phyloP scores from a whole-genome alignment of 1,140 invertebrate genomes.

The Diorhabda carinulata region DNA sequence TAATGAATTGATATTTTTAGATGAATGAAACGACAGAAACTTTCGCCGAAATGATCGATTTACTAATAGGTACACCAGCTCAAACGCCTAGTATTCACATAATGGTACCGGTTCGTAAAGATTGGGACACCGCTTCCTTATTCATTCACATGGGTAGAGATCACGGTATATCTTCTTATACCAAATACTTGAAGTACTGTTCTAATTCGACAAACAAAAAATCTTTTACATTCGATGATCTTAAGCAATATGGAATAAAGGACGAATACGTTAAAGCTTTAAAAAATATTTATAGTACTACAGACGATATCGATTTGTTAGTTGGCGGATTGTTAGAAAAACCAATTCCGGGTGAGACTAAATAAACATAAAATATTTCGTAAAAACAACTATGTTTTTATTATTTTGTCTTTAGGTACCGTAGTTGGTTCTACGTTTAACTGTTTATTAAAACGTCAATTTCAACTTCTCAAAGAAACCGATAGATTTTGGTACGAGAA shows the following conservation, averaged over 20 bases:
- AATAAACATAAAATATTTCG: not conserved
- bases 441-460: slow-evolving; percentile 79
- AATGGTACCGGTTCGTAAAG: slow-evolving; percentile 38
- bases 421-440: slow-evolving; percentile 82
- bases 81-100: slow-evolving; percentile 52
- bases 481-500: slow-evolving; percentile 97
- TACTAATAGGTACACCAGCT: slow-evolving; percentile 52
- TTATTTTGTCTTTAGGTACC: slow-evolving; percentile 43
- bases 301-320: slow-evolving; percentile 84
- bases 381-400: not conserved
- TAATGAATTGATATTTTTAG: slow-evolving; percentile 25
- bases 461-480: slow-evolving; percentile 71
- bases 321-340: slow-evolving; percentile 81
- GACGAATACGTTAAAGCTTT: slow-evolving; percentile 56
- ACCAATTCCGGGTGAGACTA: slow-evolving; percentile 63
- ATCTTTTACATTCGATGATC: slow-evolving; percentile 55
- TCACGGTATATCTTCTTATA: slow-evolving; percentile 86
- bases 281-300: slow-evolving; percentile 64
- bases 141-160: slow-evolving; percentile 74
- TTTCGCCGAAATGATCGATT: slow-evolving; percentile 46
- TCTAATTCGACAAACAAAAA: slow-evolving; percentile 44
- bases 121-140: slow-evolving; percentile 55
- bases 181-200: slow-evolving; percentile 70
- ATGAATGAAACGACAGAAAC: slow-evolving; percentile 47
- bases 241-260: slow-evolving; percentile 61